Conservation (phyloP, 92 coral and sea anemone genomes). For the Isaurus tuberculatus region DNA sequence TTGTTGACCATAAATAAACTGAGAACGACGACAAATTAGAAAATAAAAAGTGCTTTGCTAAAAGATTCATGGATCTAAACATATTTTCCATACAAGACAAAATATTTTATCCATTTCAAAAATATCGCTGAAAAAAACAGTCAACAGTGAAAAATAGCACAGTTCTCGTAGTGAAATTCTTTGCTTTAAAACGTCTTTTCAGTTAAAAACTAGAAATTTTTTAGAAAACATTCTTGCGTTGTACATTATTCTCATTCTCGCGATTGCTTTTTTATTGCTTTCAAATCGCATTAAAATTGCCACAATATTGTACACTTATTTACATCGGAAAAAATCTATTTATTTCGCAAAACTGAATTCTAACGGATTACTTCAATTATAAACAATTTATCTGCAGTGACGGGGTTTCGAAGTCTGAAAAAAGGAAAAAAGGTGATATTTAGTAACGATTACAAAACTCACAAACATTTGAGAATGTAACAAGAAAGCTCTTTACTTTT, state of each 20-base stretch:
- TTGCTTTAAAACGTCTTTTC: not conserved
- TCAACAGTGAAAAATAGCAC: not conserved
- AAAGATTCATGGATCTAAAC: not conserved
- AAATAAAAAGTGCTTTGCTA: not conserved
- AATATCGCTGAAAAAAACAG: not conserved
- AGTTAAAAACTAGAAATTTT: not conserved
- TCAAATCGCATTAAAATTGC: conserved; percentile 24
- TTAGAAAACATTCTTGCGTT: conserved; percentile 3
- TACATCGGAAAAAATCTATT: conserved; percentile 21
- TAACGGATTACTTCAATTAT: not conserved
- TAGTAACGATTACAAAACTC: not conserved
- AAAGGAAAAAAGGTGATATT: not conserved
- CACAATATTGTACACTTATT: conserved; percentile 34
- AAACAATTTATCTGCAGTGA: conserved; percentile 12
- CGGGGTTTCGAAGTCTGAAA: conserved; percentile 34
- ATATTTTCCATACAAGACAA: not conserved
- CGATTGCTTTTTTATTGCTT: conserved; percentile 8
- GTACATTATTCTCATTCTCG: conserved; percentile 11
- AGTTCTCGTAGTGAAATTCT: conserved; percentile 28
- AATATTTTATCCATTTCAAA: not conserved
- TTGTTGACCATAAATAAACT: conserved; percentile 35
- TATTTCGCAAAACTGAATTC: conserved; percentile 5
- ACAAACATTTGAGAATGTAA: too few species aligned
- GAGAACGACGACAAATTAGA: conserved; percentile 33
- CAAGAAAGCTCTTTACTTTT: too few species aligned